phyloP scores from a whole-genome alignment of 2,888 invertebrate genomes.

The Drepana falcataria region DNA sequence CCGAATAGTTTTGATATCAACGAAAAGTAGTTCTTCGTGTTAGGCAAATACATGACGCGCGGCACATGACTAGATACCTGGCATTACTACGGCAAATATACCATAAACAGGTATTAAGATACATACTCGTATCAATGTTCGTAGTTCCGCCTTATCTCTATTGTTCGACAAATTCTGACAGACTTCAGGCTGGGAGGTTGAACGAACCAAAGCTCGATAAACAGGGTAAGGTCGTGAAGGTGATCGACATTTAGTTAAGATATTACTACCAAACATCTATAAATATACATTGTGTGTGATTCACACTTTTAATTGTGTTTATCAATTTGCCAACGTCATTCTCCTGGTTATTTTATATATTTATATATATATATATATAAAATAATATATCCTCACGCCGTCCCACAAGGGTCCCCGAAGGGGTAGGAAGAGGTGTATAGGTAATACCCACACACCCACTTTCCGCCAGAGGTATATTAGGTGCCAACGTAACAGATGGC shows the following conservation, averaged over 20 bases:
- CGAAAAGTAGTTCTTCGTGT: neutral
- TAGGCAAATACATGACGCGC: neutral
- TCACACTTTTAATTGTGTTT: neutral
- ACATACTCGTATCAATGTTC: neutral
- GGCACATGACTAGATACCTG: neutral
- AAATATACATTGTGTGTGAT: slow-evolving; percentile 1
- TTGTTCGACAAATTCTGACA: slow-evolving; percentile 11
- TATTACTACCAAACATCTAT: slow-evolving; percentile 5
- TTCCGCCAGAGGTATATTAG: too few species aligned
- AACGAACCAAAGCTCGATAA: slow-evolving; percentile 38
- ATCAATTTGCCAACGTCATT: too few species aligned
- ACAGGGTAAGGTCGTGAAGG: slow-evolving; percentile 37
- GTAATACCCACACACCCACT: too few species aligned
- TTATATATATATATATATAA: too few species aligned
- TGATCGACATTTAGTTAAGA: slow-evolving; percentile 12
- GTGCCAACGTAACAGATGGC: too few species aligned
- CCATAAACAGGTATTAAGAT: neutral
- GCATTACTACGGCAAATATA: slow-evolving; percentile 3
- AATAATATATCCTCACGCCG: too few species aligned
- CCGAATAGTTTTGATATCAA: too few species aligned
- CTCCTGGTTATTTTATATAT: too few species aligned
- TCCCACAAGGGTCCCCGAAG: too few species aligned
- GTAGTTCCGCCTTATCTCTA: neutral
- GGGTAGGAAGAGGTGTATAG: too few species aligned
- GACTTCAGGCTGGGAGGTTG: slow-evolving; percentile 22